A percentile compares a stretch with the other conserved stretches of the same genome.
These are phyloP conservation scores for Aphrocallistes beatrix DNA, from an alignment of 37 sponge, comb jelly and placozoan species.

Conservation along the genomic window DNA sequence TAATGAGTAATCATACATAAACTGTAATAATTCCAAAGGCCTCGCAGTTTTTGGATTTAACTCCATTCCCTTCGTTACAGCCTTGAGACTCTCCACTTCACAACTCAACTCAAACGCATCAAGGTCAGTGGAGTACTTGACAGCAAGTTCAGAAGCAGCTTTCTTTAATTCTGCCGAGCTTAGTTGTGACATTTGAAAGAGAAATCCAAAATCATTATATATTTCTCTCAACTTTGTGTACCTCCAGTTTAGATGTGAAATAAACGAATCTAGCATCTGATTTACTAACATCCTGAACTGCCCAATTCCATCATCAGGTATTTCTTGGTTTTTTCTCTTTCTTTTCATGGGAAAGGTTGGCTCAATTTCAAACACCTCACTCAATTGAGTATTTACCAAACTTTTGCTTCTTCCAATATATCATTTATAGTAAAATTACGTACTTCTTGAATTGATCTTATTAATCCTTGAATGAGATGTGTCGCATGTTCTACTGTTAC, in stretches of 20 bases:
- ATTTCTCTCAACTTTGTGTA: conserved; percentile 4
- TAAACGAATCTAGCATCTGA: neutral
- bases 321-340: neutral
- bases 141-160: conserved; percentile 7
- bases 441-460: conserved; percentile 13
- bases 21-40: conserved; percentile 16
- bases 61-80: neutral
- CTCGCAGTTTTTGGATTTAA: neutral
- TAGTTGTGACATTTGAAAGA: conserved; percentile 12
- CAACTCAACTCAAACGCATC: conserved; percentile 17
- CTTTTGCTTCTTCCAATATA: conserved; percentile 5
- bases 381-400: conserved; percentile 16
- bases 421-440: neutral
- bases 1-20: neutral
- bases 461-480: neutral
- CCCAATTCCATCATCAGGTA: neutral
- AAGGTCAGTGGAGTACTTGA: neutral
- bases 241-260: conserved; percentile 6
- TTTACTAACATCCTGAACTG: conserved; percentile 1
- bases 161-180: neutral
- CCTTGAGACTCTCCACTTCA: conserved; percentile 7
- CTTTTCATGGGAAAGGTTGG: neutral
- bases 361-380: neutral
- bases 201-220: neutral
- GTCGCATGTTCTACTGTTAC: conserved; percentile 16